Evolutionary conservation across 2,888 invertebrate genomes (phyloP).

Genomic region (Orthonevra nobilis): DNA sequence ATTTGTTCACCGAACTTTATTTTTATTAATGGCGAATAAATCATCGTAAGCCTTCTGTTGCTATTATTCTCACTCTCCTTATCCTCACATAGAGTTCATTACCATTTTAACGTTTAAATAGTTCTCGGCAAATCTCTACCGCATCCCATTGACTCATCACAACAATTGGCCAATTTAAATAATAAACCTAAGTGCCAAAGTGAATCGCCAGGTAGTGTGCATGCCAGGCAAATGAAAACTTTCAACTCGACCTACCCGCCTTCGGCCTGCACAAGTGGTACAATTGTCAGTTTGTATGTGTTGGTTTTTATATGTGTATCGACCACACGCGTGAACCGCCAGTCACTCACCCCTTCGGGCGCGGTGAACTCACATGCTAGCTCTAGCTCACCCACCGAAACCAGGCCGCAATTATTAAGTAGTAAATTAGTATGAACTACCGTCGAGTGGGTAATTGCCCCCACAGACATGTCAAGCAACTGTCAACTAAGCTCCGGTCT

Average conservation of each 20-base stretch:
- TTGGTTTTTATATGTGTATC: background rate
- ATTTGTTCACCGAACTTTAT: no score
- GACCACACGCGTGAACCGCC: slow-evolving; percentile 29
- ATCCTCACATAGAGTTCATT: no score
- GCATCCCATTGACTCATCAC: background rate
- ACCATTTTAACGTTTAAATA: no score
- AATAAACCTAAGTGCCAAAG: no score
- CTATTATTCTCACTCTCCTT: no score
- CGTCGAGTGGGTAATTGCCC: slow-evolving; percentile 66
- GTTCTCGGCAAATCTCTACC: background rate
- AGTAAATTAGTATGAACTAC: slow-evolving; percentile 62
- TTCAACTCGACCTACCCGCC: no score
- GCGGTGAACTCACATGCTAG: slow-evolving; percentile 52
- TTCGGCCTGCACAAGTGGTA: no score
- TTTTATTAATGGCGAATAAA: no score
- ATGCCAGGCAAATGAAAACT: no score
- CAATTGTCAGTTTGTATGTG: no score
- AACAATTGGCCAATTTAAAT: slow-evolving; percentile 40
- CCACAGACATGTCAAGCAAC: slow-evolving; percentile 62
- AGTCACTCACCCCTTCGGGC: slow-evolving; percentile 53
- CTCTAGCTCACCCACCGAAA: slow-evolving; percentile 34
- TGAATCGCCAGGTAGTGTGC: no score
- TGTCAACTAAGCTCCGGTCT: slow-evolving; percentile 48
- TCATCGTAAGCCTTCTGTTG: no score
- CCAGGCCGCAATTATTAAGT: slow-evolving; percentile 42